These are phyloP conservation scores for Polydrusus pterygomalis DNA, from an alignment of 2,888 invertebrate species.

Conservation along the genomic window DNA sequence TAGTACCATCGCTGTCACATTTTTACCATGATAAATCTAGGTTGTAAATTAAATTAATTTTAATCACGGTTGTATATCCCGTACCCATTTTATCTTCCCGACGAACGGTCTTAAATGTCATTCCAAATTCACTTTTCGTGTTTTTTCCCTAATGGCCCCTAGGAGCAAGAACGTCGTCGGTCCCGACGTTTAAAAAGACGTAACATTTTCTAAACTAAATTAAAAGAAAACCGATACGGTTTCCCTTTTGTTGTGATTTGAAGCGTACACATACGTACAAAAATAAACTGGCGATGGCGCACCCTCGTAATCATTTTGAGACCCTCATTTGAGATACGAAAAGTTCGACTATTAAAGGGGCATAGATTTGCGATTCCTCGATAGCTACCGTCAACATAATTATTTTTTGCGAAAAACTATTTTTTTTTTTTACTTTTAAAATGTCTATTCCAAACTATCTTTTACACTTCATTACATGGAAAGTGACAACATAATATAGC, in stretches of 20 bases:
- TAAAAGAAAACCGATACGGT: conserved; percentile 36
- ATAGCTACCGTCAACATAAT: no score
- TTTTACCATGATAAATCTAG: no score
- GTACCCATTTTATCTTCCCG: no score
- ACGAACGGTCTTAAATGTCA: background rate
- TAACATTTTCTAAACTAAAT: conserved; percentile 35
- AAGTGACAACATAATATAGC: no score
- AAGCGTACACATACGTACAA: conserved; percentile 27
- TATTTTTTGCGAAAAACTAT: no score
- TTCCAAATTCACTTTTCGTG: conserved; percentile 24
- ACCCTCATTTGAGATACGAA: conserved; percentile 7
- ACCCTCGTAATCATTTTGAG: conserved; percentile 13
- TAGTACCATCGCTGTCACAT: no score
- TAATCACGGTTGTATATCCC: no score
- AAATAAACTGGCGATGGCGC: conserved; percentile 28
- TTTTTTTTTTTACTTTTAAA: no score
- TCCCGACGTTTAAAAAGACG: conserved; percentile 28
- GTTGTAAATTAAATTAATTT: no score
- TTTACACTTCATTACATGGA: no score
- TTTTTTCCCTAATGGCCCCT: conserved; percentile 10
- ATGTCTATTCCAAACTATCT: no score
- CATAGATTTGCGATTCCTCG: background rate
- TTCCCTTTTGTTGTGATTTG: conserved; percentile 29
- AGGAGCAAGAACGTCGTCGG: background rate
- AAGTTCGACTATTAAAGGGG: conserved; percentile 2